Evolutionary conservation across 2,113 vertebrate genomes (phyloP).

Genomic region (Podilymbus podiceps): DNA sequence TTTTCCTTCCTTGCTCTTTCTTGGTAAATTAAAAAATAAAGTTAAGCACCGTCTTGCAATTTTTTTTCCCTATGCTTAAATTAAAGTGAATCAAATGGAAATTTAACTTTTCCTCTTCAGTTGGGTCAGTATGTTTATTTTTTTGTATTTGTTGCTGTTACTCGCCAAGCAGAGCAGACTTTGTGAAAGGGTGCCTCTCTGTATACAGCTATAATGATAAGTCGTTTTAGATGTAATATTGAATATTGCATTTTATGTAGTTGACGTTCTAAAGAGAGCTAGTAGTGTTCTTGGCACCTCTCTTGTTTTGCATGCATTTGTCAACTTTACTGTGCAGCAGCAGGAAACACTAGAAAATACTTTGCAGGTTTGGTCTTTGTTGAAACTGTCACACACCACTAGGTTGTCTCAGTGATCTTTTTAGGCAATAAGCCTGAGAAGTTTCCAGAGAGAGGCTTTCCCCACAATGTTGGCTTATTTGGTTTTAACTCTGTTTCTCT

Average conservation of each 20-base stretch:
- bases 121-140: background rate
- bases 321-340: background rate
- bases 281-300: background rate
- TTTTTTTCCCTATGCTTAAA: background rate
- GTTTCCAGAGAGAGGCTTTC: background rate
- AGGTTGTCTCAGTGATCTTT: background rate
- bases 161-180: background rate
- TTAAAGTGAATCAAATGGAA: background rate
- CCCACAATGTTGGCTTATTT: background rate
- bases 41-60: accelerated
- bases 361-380: background rate
- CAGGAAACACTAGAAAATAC: background rate
- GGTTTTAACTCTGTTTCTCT: background rate
- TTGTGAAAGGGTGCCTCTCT: background rate
- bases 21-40: background rate
- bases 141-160: background rate
- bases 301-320: background rate
- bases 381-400: background rate
- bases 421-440: background rate
- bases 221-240: background rate
- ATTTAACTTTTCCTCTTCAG: background rate
- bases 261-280: background rate
- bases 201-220: background rate
- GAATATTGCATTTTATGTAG: background rate
- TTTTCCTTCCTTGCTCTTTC: background rate